These are phyloP conservation scores for Hydropsyche tenuis DNA, from an alignment of 1,140 invertebrate species.

Conservation along the genomic window DNA sequence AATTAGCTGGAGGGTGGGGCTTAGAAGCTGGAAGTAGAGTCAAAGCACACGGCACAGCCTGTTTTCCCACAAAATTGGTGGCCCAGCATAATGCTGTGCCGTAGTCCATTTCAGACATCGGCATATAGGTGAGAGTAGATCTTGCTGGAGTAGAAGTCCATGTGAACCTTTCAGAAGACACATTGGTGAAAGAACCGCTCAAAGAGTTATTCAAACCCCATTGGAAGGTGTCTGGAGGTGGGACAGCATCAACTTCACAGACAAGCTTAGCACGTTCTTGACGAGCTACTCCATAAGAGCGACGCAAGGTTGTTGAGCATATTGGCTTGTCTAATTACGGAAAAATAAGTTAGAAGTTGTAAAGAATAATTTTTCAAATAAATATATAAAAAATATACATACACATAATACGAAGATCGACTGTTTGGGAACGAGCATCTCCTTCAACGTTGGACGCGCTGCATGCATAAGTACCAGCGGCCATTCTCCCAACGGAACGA, in stretches of 20 bases:
- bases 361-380: not conserved
- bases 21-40: conserved; percentile 75
- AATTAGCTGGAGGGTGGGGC: conserved; percentile 80
- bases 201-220: conserved; percentile 92
- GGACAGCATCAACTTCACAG: conserved; percentile 87
- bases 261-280: conserved; percentile 80
- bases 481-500: conserved; percentile 75
- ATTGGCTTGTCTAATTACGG: conserved; percentile 78
- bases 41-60: conserved; percentile 72
- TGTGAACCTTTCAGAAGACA: conserved; percentile 62
- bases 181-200: conserved; percentile 69
- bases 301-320: conserved; percentile 78
- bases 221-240: conserved; percentile 80
- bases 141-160: conserved; percentile 67
- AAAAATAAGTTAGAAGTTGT: not conserved
- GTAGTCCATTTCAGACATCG: conserved; percentile 78
- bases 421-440: conserved; percentile 78
- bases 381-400: conserved; percentile 62
- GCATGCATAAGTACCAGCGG: conserved; percentile 84
- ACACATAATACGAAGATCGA: conserved; percentile 87
- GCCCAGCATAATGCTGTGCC: conserved; percentile 73
- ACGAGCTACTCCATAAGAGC: conserved; percentile 83
- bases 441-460: conserved; percentile 87
- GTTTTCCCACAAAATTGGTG: conserved; percentile 72
- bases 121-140: conserved; percentile 79